phyloP scores from a whole-genome alignment of 1,140 invertebrate genomes.

The Cephus cinctus region DNA sequence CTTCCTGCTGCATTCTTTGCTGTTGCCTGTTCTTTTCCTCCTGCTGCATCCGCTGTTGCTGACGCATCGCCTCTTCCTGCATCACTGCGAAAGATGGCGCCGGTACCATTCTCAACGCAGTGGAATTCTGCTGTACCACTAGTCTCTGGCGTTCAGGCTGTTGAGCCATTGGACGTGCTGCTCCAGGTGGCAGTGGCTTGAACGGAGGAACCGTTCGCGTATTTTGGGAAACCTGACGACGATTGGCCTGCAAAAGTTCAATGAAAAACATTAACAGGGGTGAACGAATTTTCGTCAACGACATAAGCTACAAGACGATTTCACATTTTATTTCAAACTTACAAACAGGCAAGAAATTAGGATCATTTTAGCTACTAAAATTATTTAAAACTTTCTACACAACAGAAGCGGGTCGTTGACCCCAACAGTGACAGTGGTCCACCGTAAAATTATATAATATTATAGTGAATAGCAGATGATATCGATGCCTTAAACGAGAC shows the following conservation, averaged over 20 bases:
- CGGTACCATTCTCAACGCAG: slow-evolving; percentile 37
- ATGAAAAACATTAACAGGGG: no score
- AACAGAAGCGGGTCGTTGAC: no score
- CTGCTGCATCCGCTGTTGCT: slow-evolving; percentile 43
- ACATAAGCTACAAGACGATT: no score
- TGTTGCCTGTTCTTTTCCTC: slow-evolving; percentile 39
- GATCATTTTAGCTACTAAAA: no score
- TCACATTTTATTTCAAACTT: no score
- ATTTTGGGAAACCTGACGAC: slow-evolving; percentile 18
- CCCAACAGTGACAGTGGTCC: no score
- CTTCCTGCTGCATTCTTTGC: slow-evolving; percentile 17
- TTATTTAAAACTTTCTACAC: no score
- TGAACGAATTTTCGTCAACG: no score
- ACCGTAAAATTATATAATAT: no score
- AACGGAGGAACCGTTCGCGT: slow-evolving; percentile 65
- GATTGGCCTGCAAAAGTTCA: slow-evolving; percentile 24
- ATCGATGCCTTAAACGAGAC: no score
- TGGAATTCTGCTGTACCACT: slow-evolving; percentile 43
- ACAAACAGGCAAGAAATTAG: no score
- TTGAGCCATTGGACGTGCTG: slow-evolving; percentile 48
- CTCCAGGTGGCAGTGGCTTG: slow-evolving; percentile 70
- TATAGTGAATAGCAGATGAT: no score
- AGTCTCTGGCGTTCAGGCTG: slow-evolving; percentile 54
- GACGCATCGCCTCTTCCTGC: slow-evolving; percentile 40
- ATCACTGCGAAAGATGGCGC: slow-evolving; percentile 40